Evolutionary conservation across 2,888 invertebrate species (phyloP).

Genomic region (Leptopterna dolabrata): DNA sequence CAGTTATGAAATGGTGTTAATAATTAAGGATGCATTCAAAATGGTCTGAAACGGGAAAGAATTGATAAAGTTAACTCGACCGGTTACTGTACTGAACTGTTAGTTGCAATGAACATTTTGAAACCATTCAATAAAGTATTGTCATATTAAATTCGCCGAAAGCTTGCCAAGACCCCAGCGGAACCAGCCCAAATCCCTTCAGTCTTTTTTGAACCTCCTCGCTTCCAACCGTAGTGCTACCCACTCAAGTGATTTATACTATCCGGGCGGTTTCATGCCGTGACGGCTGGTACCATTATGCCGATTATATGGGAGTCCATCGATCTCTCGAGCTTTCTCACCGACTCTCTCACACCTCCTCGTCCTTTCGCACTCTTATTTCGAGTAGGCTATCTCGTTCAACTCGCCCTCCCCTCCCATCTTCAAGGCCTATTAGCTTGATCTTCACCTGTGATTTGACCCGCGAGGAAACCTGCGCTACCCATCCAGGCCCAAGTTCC

Average conservation of each 20-base stretch:
- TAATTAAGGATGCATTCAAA: too few relatives aligned
- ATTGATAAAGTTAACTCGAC: too few relatives aligned
- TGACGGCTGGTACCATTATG: constrained; percentile 48
- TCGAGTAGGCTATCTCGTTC: not conserved
- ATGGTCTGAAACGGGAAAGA: too few relatives aligned
- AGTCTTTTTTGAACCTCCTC: not conserved
- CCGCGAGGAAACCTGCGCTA: not conserved
- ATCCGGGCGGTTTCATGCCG: constrained; percentile 23
- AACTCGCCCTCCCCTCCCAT: not conserved
- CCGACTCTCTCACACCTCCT: constrained; percentile 18
- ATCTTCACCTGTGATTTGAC: constrained; percentile 28
- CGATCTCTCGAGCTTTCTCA: constrained; percentile 30
- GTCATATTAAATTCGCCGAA: too few relatives aligned
- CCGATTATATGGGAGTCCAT: constrained; percentile 47
- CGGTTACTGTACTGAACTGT: too few relatives aligned
- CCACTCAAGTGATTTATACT: constrained; percentile 23
- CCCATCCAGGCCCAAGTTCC: not conserved
- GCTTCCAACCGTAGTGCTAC: too few relatives aligned
- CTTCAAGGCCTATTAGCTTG: not conserved
- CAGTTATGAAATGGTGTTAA: too few relatives aligned
- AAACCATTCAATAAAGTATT: too few relatives aligned
- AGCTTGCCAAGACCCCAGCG: not conserved
- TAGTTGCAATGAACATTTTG: too few relatives aligned
- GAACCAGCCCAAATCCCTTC: not conserved
- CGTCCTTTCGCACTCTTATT: not conserved